phyloP scores from a whole-genome alignment of 2,888 invertebrate species.

The Pomacea canaliculata region DNA sequence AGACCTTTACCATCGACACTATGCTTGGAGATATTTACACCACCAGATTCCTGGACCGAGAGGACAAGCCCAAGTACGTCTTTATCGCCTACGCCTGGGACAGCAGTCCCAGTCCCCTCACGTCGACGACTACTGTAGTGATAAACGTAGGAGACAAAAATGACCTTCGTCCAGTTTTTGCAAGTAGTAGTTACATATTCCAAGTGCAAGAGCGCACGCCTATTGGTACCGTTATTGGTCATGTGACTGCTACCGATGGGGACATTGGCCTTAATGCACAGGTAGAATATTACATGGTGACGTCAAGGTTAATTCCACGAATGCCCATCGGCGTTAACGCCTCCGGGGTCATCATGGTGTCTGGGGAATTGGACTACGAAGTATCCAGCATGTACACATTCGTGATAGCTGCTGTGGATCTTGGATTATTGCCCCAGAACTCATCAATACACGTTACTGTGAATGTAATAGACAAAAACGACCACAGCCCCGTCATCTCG shows the following conservation, averaged over 20 bases:
- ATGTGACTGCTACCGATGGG: conserved; percentile 28
- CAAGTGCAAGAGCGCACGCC: conserved; percentile 24
- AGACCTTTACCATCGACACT: conserved; percentile 34
- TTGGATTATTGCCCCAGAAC: conserved; percentile 32
- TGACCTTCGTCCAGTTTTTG: conserved; percentile 33
- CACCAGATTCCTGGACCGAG: conserved; percentile 32
- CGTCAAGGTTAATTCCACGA: conserved; percentile 20
- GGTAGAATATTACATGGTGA: conserved; percentile 33
- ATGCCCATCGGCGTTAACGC: conserved; percentile 30
- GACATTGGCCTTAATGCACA: conserved; percentile 33
- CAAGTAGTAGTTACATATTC: conserved; percentile 30
- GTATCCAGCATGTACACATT: conserved; percentile 25
- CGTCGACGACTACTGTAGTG: conserved; percentile 34
- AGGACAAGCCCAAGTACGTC: conserved; percentile 25
- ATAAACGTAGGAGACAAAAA: conserved; percentile 35
- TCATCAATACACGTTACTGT: conserved; percentile 32
- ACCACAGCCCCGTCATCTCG: conserved; percentile 36
- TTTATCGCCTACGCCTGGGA: conserved; percentile 34
- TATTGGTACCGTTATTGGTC: conserved; percentile 22
- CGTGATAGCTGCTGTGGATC: conserved; percentile 34
- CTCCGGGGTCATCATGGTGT: conserved; percentile 29
- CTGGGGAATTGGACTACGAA: conserved; percentile 30
- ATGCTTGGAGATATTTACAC: conserved; percentile 35
- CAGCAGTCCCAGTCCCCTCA: conserved; percentile 27
- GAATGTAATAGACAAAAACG: conserved; percentile 34